Base-by-base conservation (phyloP, 1,140 invertebrate genomes). In the Sycobia sp. region DNA sequence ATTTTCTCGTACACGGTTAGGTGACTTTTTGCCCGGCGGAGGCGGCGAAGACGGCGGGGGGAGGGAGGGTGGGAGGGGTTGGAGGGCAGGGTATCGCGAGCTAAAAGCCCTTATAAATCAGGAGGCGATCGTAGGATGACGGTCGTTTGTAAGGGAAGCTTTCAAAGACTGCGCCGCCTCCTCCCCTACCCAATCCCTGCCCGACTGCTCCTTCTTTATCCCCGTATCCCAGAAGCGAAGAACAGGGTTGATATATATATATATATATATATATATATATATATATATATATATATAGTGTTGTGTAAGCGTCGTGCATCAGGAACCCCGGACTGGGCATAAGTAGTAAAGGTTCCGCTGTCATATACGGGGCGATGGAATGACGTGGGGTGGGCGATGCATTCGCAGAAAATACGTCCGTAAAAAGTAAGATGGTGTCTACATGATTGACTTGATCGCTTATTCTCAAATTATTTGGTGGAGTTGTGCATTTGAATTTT, bases 71-170 rank as follows among this genome's bases (percentile, higher is more conserved):
- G n/a, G n/a, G n/a, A n/a, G n/a, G n/a, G n/a, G n/a, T n/a, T n/a
- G n/a, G n/a, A n/a, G n/a, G n/a, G n/a, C n/a, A n/a, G 9, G 11
- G 16, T 44, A 46, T 56, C 36, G 18, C 44, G 18, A 50, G 36
- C 54, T 63, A 63, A 63, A 63, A 63, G 61, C 61, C 16, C 27
- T 41, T 63, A 63, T 63, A 63, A 63, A 63, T 63, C 61, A 63
- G 18, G 22, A 57, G n/a, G 20, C 44, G 16, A 56, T 49, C 20
- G 20, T 56, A 36, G 61, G 47, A 51, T 56, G 60, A 62, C 43
- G 25, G 36, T 50, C 53, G 38, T 32, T 56, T 51, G 25, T 50
- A 55, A 62, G n/a, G 29, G 47, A 62, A 56, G 50, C 59, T 62
- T 53, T 61, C 32, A 61, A 53, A 53, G 11, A 27, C 18, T 27